A percentile compares a stretch with the other conserved stretches of the same genome.
Conservation (phyloP, 2,113 vertebrate genomes). For the Grammomys dolichurus region DNA sequence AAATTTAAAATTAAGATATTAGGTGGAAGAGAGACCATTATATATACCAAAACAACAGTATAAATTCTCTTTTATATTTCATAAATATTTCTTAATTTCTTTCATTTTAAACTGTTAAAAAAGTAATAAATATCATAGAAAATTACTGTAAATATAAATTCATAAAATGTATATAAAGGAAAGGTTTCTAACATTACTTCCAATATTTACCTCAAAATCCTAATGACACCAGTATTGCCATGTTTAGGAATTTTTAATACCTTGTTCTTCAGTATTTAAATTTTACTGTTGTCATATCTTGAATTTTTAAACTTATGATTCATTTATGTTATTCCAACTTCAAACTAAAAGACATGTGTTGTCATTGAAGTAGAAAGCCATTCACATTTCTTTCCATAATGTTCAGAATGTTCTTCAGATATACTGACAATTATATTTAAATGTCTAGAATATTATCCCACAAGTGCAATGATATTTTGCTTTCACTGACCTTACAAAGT, state of each 20-base stretch:
- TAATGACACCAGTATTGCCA: not conserved
- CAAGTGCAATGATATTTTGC: not conserved
- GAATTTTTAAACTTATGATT: slow-evolving; percentile 7
- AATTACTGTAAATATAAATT: not conserved
- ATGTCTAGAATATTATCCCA: not conserved
- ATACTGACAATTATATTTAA: not conserved
- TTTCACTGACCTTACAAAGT: not conserved
- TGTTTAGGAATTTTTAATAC: not conserved
- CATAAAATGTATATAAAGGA: not conserved
- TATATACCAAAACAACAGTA: not conserved
- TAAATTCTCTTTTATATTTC: not conserved
- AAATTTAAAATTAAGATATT: slow-evolving; percentile 35
- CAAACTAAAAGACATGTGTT: not conserved
- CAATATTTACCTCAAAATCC: not conserved
- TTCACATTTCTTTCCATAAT: slow-evolving; percentile 45
- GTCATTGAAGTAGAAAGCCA: not conserved
- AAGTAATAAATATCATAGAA: not conserved
- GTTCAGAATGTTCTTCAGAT: slow-evolving; percentile 12
- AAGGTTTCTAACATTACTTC: not conserved
- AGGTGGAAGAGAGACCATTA: not conserved
- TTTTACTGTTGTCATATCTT: slow-evolving; percentile 52
- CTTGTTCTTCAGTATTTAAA: slow-evolving; percentile 1
- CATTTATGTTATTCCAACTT: not conserved
- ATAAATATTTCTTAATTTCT: not conserved
- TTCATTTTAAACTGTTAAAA: not conserved